These are phyloP conservation scores for Gracilinanus agilis DNA, from an alignment of 2,113 vertebrate genomes.

Conservation along the genomic window DNA sequence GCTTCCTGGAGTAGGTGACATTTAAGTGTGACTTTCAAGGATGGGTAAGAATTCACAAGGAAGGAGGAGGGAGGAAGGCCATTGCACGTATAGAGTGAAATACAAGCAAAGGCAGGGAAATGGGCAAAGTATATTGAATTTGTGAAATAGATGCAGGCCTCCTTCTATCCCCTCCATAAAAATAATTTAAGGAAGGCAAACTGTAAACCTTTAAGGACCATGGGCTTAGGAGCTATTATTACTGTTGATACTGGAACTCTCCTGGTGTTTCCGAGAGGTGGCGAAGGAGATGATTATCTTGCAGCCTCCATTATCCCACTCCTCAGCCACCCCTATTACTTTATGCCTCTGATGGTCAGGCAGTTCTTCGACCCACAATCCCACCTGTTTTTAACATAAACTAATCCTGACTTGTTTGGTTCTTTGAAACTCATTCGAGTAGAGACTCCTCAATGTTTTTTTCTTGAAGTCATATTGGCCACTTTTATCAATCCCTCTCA, in stretches of 20 bases:
- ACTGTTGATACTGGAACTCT: background rate
- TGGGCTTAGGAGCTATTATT: background rate
- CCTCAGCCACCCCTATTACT: background rate
- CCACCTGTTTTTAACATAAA: background rate
- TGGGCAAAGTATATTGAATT: background rate
- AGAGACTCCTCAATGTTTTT: background rate
- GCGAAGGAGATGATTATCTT: background rate
- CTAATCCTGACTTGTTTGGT: background rate
- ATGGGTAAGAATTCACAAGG: background rate
- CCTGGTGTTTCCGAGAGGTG: background rate
- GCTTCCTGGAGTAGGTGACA: constrained; percentile 6
- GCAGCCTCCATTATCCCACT: no score
- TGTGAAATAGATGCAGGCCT: background rate
- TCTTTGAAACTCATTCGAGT: background rate
- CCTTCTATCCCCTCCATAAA: background rate
- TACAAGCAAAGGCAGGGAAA: background rate
- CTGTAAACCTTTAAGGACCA: background rate
- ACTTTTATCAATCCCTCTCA: background rate
- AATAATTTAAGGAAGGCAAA: background rate
- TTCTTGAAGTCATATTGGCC: background rate
- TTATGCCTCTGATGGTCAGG: background rate
- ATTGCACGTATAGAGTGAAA: background rate
- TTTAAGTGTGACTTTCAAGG: background rate
- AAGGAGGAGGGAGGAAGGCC: background rate
- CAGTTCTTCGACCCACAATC: background rate